phyloP scores from a whole-genome alignment of 2,888 invertebrate species.

The Platynereis dumerilii region DNA sequence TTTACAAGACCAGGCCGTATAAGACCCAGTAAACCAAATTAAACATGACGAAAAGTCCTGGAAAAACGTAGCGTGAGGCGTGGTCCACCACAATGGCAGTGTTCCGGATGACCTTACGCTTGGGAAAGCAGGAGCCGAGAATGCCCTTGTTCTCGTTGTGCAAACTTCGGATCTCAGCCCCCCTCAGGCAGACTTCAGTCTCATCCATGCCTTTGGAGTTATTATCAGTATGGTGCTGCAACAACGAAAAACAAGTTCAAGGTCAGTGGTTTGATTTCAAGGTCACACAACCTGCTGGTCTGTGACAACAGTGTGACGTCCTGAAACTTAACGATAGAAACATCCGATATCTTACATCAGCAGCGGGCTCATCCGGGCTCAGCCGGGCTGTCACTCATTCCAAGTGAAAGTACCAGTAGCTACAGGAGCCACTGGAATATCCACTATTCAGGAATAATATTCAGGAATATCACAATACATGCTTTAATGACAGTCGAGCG shows the following conservation, averaged over 20 bases:
- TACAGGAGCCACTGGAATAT: too few relatives aligned
- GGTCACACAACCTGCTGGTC: too few relatives aligned
- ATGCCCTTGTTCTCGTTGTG: conserved; percentile 1
- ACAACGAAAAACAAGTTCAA: not conserved
- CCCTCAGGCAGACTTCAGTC: too few relatives aligned
- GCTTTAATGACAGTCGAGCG: too few relatives aligned
- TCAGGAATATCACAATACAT: too few relatives aligned
- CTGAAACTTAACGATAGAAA: too few relatives aligned
- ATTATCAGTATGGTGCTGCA: not conserved
- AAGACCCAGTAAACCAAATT: conserved; percentile 33
- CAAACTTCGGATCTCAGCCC: not conserved
- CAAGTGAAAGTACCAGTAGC: too few relatives aligned
- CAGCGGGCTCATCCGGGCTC: too few relatives aligned
- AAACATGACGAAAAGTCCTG: conserved; percentile 29
- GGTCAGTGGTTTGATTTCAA: not conserved
- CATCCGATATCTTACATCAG: too few relatives aligned
- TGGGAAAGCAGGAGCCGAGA: not conserved
- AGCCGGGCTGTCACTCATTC: too few relatives aligned
- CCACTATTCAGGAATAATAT: not conserved
- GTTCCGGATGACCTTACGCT: conserved; percentile 1
- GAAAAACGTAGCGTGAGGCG: conserved; percentile 30
- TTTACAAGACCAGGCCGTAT: conserved; percentile 23
- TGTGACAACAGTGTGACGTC: too few relatives aligned
- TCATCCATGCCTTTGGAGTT: not conserved
- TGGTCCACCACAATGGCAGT: conserved; percentile 26